Evolutionary conservation across 2,797 vertebrate species (phyloP), one percentile per base, ranked within the genome.

Genomic region (Acanthornis magna): DNA sequence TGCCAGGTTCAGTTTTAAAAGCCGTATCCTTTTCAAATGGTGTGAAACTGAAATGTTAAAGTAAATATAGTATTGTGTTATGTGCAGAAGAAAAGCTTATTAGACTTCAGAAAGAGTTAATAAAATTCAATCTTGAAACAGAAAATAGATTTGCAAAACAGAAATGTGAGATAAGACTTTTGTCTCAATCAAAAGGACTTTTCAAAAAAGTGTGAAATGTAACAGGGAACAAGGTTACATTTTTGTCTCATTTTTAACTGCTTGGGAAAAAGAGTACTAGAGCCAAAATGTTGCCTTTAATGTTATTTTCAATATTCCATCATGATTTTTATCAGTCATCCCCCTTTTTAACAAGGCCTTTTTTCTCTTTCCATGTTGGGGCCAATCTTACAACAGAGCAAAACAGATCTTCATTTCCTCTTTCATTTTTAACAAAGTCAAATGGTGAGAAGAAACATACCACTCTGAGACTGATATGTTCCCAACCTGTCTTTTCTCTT

Each of bases 221-320:
- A 81, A 32, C 68, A 55, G 78, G 72, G 57, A 96, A 78, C 11
- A 88, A 72, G 34, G 11, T 42, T 70, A 74, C 19, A 62, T 47
- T 45, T 67, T 88, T 76, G 17, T 48, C 43, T 93, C 7, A 17
- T n/a, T 93, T 93, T 88, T 91, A 72, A 88, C 21, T 70, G 70
- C 16, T 57, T 50, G 8, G 27, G 10, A 66, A 60, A 85, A 80
- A 57, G 27, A 23, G 5, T 63, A 18, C 26, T 34, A 43, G 20
- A 73, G 45, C n/a, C 50, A 96, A 91, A 68, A 75, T 43, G 8
- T 45, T 92, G 61, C 17, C 58, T 93, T 96, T 96, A 89, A 93
- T 68, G 72, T 74, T 95, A 71, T 61, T 92, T 91, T 94, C 75
- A 93, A 81, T 76, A 91, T 54, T 86, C 42, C 88, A 19, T 73